Base-by-base conservation (phyloP, 2,888 invertebrate species). In the Nomada fabriciana region DNA sequence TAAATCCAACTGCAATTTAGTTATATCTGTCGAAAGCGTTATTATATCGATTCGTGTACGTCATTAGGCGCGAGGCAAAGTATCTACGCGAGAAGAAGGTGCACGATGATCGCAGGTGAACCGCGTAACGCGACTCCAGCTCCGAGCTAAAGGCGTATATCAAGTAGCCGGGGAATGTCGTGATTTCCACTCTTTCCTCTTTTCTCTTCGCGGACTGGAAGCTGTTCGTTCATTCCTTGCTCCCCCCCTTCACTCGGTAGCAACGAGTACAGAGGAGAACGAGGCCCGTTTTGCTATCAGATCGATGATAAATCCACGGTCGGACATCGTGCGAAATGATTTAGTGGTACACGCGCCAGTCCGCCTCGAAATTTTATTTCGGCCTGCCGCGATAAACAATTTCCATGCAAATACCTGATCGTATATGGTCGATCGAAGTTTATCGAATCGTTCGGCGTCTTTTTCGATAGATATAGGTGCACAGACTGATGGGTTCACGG, bases 91-190 rank as follows among this genome's bases (percentile, higher is more conserved):
- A 42, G 73, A 5, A 36, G 42, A 36, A 20, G 18, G 20, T 15
- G 47, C 15, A 25, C 29, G 63, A 70, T 72, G 43, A 64, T 77
- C 60, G 20, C 75, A 69, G 79, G 52, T 71, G 69, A 75, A 79
- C 83, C 83, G 63, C 85, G 85, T 86, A 84, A 83, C 61, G 80
- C 80, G 78, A 85, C 82, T 80, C 76, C 75, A 50, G 84, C 85
- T 83, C 60, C 69, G 70, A 84, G 81, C 87, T 74, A 86, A 83
- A 88, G 86, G 87, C 86, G 88, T 89, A 88, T 89, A 88, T 90
- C 87, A 86, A 89, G 87, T 90, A 90, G 89, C 89, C 57, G 25
- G 50, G 53, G 76, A 85, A 82, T 65, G 83, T 83, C 81, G 73
- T 80, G 83, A 78, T 83, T 82, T 81, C 74, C 80, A 76, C 71